Conservation (phyloP, 1,140 invertebrate species). For the Latrodectus geometricus region DNA sequence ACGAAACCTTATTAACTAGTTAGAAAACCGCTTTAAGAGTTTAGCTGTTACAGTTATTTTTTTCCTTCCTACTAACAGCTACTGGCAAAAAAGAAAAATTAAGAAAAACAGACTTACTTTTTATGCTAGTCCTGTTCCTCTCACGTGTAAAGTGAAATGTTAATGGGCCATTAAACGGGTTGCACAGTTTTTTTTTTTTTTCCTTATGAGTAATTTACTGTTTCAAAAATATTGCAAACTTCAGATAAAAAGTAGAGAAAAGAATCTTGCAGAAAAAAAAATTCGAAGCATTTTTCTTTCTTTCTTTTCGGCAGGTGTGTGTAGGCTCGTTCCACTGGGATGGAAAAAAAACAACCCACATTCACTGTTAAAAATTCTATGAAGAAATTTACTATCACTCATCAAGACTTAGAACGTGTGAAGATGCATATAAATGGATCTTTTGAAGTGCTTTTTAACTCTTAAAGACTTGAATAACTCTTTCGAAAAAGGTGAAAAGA, state of each 20-base stretch:
- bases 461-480: not conserved
- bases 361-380: not conserved
- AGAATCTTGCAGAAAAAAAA: not conserved
- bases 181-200: not conserved
- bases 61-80: too few species aligned
- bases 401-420: not conserved
- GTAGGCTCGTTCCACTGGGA: not conserved
- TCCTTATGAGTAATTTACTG: not conserved
- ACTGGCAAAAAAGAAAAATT: too few species aligned
- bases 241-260: not conserved
- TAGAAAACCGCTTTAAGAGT: too few species aligned
- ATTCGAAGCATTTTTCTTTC: not conserved
- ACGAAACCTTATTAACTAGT: too few species aligned
- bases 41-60: too few species aligned
- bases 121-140: not conserved
- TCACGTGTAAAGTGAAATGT: not conserved
- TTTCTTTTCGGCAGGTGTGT: not conserved
- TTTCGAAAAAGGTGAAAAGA: not conserved
- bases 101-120: not conserved
- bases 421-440: not conserved
- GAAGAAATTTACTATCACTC: not conserved
- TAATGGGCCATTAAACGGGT: not conserved
- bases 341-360: not conserved
- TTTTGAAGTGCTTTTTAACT: not conserved
- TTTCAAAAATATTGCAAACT: not conserved